Conservation (phyloP, 2,888 invertebrate genomes). For the Malacosoma neustria region DNA sequence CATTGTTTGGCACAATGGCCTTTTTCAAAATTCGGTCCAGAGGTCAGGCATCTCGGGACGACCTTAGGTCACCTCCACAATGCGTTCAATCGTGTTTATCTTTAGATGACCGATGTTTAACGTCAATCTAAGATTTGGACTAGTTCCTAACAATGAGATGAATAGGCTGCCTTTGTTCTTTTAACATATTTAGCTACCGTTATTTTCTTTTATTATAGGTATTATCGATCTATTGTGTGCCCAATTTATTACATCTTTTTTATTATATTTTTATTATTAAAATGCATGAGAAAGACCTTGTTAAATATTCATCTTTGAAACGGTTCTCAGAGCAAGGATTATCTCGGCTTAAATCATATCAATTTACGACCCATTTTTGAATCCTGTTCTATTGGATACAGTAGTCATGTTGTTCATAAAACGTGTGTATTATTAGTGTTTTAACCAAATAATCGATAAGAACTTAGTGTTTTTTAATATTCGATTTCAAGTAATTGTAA, state of each 20-base stretch:
- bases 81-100: slow-evolving; percentile 49
- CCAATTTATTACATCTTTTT: slow-evolving; percentile 55
- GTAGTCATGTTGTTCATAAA: too few relatives aligned
- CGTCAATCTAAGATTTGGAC: slow-evolving; percentile 26
- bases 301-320: slow-evolving; percentile 7
- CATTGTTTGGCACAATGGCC: slow-evolving; percentile 42
- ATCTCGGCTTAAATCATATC: slow-evolving; percentile 1
- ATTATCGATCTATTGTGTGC: slow-evolving; percentile 65
- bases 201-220: slow-evolving; percentile 55
- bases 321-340: slow-evolving; percentile 4
- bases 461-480: too few relatives aligned
- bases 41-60: slow-evolving; percentile 50
- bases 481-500: too few relatives aligned
- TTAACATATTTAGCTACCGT: slow-evolving; percentile 62
- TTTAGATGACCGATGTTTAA: slow-evolving; percentile 49
- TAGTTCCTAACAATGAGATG: slow-evolving; percentile 30
- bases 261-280: slow-evolving; percentile 49
- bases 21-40: slow-evolving; percentile 43
- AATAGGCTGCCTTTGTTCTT: slow-evolving; percentile 58
- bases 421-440: too few relatives aligned
- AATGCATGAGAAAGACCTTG: slow-evolving; percentile 48
- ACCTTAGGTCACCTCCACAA: slow-evolving; percentile 64
- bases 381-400: neutral
- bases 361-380: neutral
- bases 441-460: too few relatives aligned